Conservation (phyloP, 2,113 vertebrate genomes). For the Symphodus melops region DNA sequence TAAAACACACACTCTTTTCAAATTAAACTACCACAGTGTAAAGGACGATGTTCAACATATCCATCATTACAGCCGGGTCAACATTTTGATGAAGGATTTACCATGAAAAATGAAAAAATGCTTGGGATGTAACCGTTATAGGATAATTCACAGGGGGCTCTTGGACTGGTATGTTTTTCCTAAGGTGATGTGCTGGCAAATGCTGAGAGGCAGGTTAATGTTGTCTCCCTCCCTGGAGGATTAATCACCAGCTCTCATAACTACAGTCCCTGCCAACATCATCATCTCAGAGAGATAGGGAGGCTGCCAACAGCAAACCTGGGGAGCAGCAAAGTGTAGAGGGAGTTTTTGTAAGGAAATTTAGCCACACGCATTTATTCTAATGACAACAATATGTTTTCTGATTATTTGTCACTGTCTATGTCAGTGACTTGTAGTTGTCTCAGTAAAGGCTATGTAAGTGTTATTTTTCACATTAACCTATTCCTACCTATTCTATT, state of each 20-base stretch:
- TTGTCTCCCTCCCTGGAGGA: constrained; percentile 64
- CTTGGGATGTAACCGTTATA: constrained; percentile 22
- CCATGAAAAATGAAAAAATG: constrained; percentile 26
- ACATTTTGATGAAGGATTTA: constrained; percentile 52
- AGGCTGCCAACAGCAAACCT: constrained; percentile 64
- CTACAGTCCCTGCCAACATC: constrained; percentile 69
- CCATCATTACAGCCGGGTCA: constrained; percentile 5
- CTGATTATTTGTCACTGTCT: not conserved
- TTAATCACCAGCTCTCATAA: constrained; percentile 75
- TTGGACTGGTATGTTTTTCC: constrained; percentile 52
- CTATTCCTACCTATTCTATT: too few species aligned
- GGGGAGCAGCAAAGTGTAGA: constrained; percentile 35
- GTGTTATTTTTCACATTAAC: not conserved
- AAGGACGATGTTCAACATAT: not conserved
- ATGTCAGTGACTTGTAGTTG: not conserved
- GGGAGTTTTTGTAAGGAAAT: constrained; percentile 12
- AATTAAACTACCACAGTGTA: constrained; percentile 2
- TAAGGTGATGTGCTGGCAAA: constrained; percentile 61
- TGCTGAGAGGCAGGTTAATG: constrained; percentile 72
- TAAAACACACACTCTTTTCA: too few species aligned
- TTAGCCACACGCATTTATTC: not conserved
- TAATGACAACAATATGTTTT: not conserved
- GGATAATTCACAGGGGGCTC: constrained; percentile 34
- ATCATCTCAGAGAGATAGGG: constrained; percentile 65
- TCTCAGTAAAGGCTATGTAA: not conserved